These are phyloP conservation scores for Planiliza haematocheilus DNA, from an alignment of 2,113 vertebrate species.

Conservation along the genomic window DNA sequence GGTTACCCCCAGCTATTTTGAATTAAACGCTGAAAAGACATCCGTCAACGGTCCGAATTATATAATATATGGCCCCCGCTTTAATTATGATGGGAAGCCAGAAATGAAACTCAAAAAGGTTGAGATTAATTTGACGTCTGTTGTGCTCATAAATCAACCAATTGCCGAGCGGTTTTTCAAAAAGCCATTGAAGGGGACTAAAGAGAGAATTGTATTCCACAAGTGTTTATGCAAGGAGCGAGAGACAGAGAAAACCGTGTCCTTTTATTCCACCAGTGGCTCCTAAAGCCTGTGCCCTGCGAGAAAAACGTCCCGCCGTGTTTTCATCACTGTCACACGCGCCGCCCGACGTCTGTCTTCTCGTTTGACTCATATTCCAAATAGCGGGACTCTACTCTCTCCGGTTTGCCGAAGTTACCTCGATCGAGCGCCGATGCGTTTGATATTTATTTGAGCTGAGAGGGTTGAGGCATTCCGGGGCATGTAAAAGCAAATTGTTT, in stretches of 20 bases:
- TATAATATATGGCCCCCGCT: conserved; percentile 33
- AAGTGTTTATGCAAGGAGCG: conserved; percentile 17
- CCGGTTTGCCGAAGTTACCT: conserved; percentile 10
- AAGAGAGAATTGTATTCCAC: conserved; percentile 3
- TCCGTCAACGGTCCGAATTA: conserved; percentile 41
- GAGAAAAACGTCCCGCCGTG: conserved; percentile 34
- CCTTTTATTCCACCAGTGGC: conserved; percentile 51
- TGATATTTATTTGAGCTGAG: conserved; percentile 13
- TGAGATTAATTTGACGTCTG: conserved; percentile 46
- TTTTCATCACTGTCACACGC: conserved; percentile 58
- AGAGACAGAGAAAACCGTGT: conserved; percentile 19
- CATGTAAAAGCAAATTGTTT: not conserved
- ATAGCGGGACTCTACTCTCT: conserved; percentile 16
- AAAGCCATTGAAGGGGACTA: conserved; percentile 15
- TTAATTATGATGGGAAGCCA: conserved; percentile 42
- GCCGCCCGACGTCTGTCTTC: conserved; percentile 23
- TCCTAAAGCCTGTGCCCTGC: conserved; percentile 45
- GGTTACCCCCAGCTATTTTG: conserved; percentile 25
- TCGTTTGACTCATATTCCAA: conserved; percentile 40
- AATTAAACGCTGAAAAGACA: conserved; percentile 46
- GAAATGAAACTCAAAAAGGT: conserved; percentile 30
- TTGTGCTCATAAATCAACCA: conserved; percentile 40
- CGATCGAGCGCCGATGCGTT: conserved; percentile 19
- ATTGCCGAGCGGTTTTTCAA: conserved; percentile 1
- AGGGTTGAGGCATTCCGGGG: conserved; percentile 2